Evolutionary conservation across 2,113 vertebrate genomes (phyloP), one percentile per base, ranked within the genome.

Genomic region (Oenanthe melanoleuca): DNA sequence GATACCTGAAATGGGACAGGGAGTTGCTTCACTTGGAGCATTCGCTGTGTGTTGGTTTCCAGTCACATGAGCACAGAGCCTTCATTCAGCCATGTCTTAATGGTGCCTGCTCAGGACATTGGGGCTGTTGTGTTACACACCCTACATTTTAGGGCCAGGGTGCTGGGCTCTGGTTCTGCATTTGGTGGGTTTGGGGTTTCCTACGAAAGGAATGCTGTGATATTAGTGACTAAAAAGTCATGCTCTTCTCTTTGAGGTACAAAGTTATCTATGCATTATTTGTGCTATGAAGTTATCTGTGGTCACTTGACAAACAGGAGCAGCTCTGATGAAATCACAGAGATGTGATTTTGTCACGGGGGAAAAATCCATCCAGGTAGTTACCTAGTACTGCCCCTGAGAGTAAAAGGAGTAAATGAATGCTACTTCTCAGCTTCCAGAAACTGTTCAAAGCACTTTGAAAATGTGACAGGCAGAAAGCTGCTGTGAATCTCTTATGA

Each of bases 61-160:
- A 55, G 25, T 14, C 0, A 0, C 22, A 26, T 63, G 70, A 50
- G 45, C 55, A 26, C 0, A 0, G 59, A 78, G 29, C 47, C 23
- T 78, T 93, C 38, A 14, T 49, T 63, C 53, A 63, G 31, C 44
- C 8, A 0, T 21, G 6, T n/a, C 13, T 26, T 34, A 42, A 11
- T 16, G 37, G n/a, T 57, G 44, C 15, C 3, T 25, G n/a, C 47
- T 53, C 38, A 66, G 67, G 37, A 28, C 23, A 3, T 19, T 31
- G 29, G 4, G 1, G 31, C 57, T 84, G 57, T 17, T 67, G 15
- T 47, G 69, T 47, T 63, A 38, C 3, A 24, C 69, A 26, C 37
- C 23, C 49, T 53, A 19, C 6, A 6, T 42, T 33, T 38, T 34
- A 55, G 38, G 33, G 33, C 16, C 34, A 26, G 22, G 25, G 5